phyloP scores from a whole-genome alignment of 2,888 invertebrate genomes.

The Aphodius sticticus region DNA sequence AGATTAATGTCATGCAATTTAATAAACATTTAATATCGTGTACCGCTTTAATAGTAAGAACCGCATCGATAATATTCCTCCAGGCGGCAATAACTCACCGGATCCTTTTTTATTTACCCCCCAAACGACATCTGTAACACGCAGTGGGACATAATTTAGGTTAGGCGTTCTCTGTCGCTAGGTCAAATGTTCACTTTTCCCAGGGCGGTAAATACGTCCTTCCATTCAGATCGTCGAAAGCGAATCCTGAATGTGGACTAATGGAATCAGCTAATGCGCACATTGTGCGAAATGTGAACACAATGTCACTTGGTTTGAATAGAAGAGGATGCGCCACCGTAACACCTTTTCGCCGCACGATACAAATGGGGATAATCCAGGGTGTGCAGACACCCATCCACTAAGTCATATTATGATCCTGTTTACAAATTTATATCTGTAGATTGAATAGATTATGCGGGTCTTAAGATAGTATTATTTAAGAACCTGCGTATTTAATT shows the following conservation, averaged over 20 bases:
- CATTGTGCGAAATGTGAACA: conserved; percentile 45
- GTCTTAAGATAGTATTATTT: too few relatives aligned
- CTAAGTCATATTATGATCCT: background rate
- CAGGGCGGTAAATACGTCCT: background rate
- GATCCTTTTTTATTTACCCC: background rate
- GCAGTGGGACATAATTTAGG: background rate
- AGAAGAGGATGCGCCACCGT: conserved; percentile 39
- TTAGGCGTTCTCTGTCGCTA: conserved; percentile 4
- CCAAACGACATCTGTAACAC: background rate
- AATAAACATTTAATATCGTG: background rate
- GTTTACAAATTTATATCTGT: background rate
- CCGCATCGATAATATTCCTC: background rate
- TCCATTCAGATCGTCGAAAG: conserved; percentile 25
- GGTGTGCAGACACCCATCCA: background rate
- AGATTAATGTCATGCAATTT: background rate
- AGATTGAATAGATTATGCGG: background rate
- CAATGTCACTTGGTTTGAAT: conserved; percentile 36
- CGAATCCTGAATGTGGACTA: conserved; percentile 40
- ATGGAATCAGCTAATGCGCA: conserved; percentile 48
- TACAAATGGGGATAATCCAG: background rate
- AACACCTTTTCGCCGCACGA: background rate
- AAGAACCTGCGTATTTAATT: too few relatives aligned
- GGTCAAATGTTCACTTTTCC: background rate
- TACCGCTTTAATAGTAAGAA: too few relatives aligned
- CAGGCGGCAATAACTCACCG: background rate